A percentile compares a stretch with the other conserved stretches of the same genome.
Evolutionary conservation across 2,113 vertebrate genomes (phyloP).

Genomic region (Argyrosomus japonicus): DNA sequence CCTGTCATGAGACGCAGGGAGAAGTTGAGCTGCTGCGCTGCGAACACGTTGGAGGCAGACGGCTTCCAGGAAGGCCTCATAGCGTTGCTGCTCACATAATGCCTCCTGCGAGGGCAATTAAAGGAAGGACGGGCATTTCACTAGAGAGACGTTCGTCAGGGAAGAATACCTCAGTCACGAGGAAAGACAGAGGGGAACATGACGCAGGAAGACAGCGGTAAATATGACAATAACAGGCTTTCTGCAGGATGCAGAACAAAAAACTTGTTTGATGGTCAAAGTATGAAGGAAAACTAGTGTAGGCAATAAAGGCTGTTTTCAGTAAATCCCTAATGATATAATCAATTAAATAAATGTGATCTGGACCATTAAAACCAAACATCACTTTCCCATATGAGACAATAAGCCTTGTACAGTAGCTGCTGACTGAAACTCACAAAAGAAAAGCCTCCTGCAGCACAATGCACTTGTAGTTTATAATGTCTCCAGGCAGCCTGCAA

Average conservation of each 20-base stretch:
- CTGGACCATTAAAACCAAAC: too few species aligned
- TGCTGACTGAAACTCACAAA: too few species aligned
- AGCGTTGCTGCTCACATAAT: slow-evolving; percentile 69
- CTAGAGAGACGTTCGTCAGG: not conserved
- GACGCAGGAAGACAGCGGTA: not conserved
- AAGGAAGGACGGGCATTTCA: not conserved
- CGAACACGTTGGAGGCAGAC: slow-evolving; percentile 6
- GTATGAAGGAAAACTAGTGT: not conserved
- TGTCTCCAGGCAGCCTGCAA: too few species aligned
- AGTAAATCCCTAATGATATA: not conserved
- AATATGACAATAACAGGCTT: not conserved
- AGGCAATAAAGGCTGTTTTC: not conserved
- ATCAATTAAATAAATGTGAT: not conserved
- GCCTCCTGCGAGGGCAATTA: slow-evolving; percentile 55
- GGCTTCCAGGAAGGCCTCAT: slow-evolving; percentile 67
- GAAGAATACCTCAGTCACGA: not conserved
- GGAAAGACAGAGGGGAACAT: not conserved
- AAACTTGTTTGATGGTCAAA: not conserved
- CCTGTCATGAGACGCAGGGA: slow-evolving; percentile 79
- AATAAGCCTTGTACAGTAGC: too few species aligned
- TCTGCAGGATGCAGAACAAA: not conserved
- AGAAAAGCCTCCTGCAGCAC: too few species aligned
- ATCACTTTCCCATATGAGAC: too few species aligned
- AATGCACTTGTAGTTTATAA: too few species aligned
- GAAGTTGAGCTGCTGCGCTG: slow-evolving; percentile 66